phyloP scores from a whole-genome alignment of 2,888 invertebrate species.

The Gisinianus flammeolus region DNA sequence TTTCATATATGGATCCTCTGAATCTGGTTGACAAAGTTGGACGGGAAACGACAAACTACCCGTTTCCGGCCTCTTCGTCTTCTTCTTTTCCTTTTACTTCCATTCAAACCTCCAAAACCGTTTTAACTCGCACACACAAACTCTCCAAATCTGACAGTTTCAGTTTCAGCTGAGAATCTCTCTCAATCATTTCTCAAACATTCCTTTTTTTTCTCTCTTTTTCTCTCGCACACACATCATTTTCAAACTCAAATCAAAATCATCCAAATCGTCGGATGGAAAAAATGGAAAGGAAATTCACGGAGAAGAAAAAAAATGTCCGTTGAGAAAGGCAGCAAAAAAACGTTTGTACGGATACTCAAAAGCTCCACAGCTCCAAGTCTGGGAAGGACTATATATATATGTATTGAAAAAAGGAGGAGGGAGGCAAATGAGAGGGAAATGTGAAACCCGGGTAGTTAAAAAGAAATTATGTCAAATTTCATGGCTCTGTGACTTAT shows the following conservation, averaged over 20 bases:
- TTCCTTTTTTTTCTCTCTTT: background rate
- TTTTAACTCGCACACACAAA: background rate
- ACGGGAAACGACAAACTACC: conserved; percentile 36
- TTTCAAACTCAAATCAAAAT: too few relatives aligned
- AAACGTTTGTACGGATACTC: too few relatives aligned
- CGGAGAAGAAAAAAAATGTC: too few relatives aligned
- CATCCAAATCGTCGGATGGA: too few relatives aligned
- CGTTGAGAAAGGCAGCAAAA: too few relatives aligned
- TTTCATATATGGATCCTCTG: too few relatives aligned
- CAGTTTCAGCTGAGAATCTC: background rate
- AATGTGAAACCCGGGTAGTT: conserved; percentile 33
- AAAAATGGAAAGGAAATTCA: too few relatives aligned
- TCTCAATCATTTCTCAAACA: background rate
- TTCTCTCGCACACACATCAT: background rate
- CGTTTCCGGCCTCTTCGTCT: conserved; percentile 13
- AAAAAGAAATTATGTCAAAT: conserved; percentile 43
- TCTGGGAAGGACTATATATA: background rate
- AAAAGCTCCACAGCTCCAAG: background rate
- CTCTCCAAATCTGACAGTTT: background rate
- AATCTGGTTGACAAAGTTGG: background rate
- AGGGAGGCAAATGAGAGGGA: conserved; percentile 7
- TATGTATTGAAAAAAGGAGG: background rate
- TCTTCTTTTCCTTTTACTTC: too few relatives aligned
- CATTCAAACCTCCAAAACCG: background rate
- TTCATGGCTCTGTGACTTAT: conserved; percentile 34